Conservation (phyloP, 2,888 invertebrate species). For the Blera fallax region DNA sequence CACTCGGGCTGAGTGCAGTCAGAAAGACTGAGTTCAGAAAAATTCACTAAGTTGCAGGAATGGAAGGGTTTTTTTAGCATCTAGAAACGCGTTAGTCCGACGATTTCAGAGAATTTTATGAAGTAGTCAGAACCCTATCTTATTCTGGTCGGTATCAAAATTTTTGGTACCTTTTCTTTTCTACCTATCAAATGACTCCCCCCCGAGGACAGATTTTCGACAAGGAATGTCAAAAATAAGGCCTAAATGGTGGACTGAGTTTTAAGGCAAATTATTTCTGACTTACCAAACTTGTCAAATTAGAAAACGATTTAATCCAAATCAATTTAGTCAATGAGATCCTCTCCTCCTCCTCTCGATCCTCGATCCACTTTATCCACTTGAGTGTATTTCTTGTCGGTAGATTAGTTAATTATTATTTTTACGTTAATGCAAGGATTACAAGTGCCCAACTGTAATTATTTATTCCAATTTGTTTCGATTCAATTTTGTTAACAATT, state of each 20-base stretch:
- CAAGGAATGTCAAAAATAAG: no score
- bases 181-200: no score
- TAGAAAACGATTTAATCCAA: slow-evolving; percentile 52
- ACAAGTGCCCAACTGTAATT: background rate
- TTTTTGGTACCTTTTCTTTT: no score
- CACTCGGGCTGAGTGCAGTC: background rate
- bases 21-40: background rate
- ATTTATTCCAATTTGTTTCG: background rate
- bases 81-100: no score
- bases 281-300: slow-evolving; percentile 71
- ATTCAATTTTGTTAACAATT: background rate
- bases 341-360: slow-evolving; percentile 8
- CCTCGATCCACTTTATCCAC: slow-evolving; percentile 28
- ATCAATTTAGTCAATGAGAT: slow-evolving; percentile 25
- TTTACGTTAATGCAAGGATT: background rate
- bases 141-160: no score
- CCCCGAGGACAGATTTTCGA: no score
- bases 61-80: no score
- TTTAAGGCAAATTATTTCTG: no score
- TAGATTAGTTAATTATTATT: slow-evolving; percentile 15
- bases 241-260: no score
- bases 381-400: background rate
- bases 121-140: no score
- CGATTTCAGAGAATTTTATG: no score
- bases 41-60: background rate